phyloP scores from a whole-genome alignment of 2,113 vertebrate species.

The Tragelaphus imberbis region DNA sequence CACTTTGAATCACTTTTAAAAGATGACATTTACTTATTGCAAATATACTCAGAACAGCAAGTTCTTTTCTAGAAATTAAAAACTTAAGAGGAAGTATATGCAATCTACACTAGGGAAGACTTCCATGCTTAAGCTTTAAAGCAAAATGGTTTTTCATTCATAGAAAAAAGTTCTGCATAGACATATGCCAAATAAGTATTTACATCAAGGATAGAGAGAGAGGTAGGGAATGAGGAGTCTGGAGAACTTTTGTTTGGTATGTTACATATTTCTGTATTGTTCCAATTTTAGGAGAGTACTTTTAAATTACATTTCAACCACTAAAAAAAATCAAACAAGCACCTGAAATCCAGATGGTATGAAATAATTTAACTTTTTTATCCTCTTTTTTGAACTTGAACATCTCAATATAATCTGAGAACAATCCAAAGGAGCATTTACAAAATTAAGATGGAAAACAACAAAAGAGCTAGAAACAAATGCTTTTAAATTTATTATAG shows the following conservation, averaged over 20 bases:
- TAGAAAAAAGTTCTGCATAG: conserved; percentile 2
- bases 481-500: conserved; percentile 1
- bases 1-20: conserved; percentile 36
- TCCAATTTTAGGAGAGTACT: conserved; percentile 22
- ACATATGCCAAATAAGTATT: conserved; percentile 12
- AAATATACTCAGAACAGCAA: background rate
- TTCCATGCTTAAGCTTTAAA: conserved; percentile 23
- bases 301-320: conserved; percentile 10
- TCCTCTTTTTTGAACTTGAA: conserved; percentile 31
- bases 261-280: background rate
- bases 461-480: conserved; percentile 6
- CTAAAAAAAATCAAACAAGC: conserved; percentile 16
- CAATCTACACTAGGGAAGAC: background rate
- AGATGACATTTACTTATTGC: background rate
- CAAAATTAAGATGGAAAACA: conserved; percentile 26
- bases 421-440: conserved; percentile 12
- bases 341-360: conserved; percentile 16
- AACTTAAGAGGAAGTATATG: background rate
- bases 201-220: background rate
- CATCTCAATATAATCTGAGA: conserved; percentile 40
- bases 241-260: background rate
- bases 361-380: conserved; percentile 27
- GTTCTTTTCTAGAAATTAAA: conserved; percentile 53
- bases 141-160: background rate
- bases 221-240: background rate